Percentiles rank a stretch among this genome's conserved stretches.
phyloP scores from a whole-genome alignment of 37 sponge, comb jelly and placozoan species.

The Theonella swinhoei region DNA sequence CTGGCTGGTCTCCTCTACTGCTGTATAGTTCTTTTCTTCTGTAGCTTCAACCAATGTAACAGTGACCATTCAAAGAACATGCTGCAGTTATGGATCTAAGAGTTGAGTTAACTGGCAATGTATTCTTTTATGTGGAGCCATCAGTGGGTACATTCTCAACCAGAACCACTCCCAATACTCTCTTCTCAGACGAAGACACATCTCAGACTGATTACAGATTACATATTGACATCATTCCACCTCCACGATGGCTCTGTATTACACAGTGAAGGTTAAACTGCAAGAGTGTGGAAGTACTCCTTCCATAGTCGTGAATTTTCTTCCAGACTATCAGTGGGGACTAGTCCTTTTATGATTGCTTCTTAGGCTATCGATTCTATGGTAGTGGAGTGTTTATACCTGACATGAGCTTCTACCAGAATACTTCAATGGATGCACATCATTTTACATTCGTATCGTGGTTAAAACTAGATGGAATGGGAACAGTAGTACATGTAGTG shows the following conservation, averaged over 20 bases:
- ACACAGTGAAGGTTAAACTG: slow-evolving; percentile 36
- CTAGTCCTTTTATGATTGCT: slow-evolving; percentile 26
- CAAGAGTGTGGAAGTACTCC: slow-evolving; percentile 15
- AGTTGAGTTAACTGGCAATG: background rate
- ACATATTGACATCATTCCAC: slow-evolving; percentile 18
- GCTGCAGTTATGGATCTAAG: slow-evolving; percentile 19
- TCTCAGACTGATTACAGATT: slow-evolving; percentile 40
- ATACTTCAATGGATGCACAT: background rate
- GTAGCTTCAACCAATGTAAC: slow-evolving; percentile 15
- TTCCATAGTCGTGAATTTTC: slow-evolving; percentile 17
- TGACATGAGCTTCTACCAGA: slow-evolving; percentile 25
- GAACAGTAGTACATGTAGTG: slow-evolving; percentile 33
- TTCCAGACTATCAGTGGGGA: slow-evolving; percentile 44
- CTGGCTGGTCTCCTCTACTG: no score
- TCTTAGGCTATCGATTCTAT: slow-evolving; percentile 53
- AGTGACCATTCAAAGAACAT: slow-evolving; percentile 40
- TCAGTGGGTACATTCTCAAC: background rate
- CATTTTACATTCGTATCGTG: slow-evolving; percentile 45
- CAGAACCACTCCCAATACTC: background rate
- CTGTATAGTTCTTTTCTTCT: no score
- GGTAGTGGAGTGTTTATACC: slow-evolving; percentile 43
- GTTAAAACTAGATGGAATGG: slow-evolving; percentile 20
- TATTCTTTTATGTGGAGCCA: slow-evolving; percentile 44
- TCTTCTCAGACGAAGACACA: slow-evolving; percentile 38
- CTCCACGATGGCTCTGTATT: slow-evolving; percentile 33